These are phyloP conservation scores for Ceratina calcarata DNA, from an alignment of 1,140 invertebrate genomes.

Conservation along the genomic window DNA sequence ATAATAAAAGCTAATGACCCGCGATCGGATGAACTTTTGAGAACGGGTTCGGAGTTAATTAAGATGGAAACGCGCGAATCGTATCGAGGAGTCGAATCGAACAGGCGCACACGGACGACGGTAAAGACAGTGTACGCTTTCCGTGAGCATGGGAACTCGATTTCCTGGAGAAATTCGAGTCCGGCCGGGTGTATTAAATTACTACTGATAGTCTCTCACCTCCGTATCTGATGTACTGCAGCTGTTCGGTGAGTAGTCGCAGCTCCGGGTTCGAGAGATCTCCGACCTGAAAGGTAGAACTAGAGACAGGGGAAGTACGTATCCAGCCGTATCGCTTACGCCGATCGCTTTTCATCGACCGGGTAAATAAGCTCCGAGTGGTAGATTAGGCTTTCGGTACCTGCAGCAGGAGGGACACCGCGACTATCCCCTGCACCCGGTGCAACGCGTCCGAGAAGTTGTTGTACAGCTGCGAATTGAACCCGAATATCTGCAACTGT, in stretches of 20 bases:
- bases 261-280: constrained; percentile 92
- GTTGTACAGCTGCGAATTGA: constrained; percentile 95
- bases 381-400: constrained; percentile 81
- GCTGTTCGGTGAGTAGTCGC: constrained; percentile 91
- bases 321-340: constrained; percentile 62
- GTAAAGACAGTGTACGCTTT: not conserved
- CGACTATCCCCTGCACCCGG: constrained; percentile 93
- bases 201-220: constrained; percentile 81
- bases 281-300: constrained; percentile 85
- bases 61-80: not conserved
- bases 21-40: too few relatives aligned
- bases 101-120: not conserved
- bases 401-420: constrained; percentile 92
- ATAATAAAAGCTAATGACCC: too few relatives aligned
- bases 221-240: constrained; percentile 92
- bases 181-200: constrained; percentile 19
- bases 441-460: constrained; percentile 94
- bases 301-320: constrained; percentile 31
- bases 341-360: constrained; percentile 53
- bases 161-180: constrained; percentile 25
- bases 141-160: constrained; percentile 7
- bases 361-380: constrained; percentile 23
- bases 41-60: not conserved
- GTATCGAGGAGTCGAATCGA: not conserved
- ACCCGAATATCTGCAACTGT: constrained; percentile 96